These are phyloP conservation scores for Macrosteles quadrilineatus DNA, from an alignment of 1,140 invertebrate species.

Conservation along the genomic window DNA sequence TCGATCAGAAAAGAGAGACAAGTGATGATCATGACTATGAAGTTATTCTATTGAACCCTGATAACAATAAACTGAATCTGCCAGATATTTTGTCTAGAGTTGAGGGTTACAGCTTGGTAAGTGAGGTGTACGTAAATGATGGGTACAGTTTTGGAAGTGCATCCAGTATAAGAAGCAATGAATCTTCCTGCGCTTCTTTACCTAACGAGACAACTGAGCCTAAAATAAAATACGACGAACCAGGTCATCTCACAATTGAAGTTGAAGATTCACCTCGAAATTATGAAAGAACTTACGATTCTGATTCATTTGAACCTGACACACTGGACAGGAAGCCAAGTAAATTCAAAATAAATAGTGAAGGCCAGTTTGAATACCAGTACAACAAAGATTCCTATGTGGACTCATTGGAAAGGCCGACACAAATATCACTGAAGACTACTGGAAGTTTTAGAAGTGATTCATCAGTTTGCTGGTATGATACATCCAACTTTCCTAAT, in stretches of 20 bases:
- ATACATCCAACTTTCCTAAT: slow-evolving; percentile 17
- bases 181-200: slow-evolving; percentile 33
- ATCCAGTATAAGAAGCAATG: slow-evolving; percentile 53
- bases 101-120: slow-evolving; percentile 67
- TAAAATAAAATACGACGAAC: slow-evolving; percentile 55
- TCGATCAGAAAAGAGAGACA: slow-evolving; percentile 34
- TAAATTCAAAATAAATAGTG: slow-evolving; percentile 55
- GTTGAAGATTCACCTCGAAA: slow-evolving; percentile 71
- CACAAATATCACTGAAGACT: slow-evolving; percentile 57
- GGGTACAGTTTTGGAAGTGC: slow-evolving; percentile 68
- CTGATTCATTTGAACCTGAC: slow-evolving; percentile 79
- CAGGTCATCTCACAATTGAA: slow-evolving; percentile 74
- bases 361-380: slow-evolving; percentile 30
- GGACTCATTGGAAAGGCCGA: slow-evolving; percentile 59
- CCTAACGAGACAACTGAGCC: slow-evolving; percentile 35
- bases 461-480: slow-evolving; percentile 21
- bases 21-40: slow-evolving; percentile 47
- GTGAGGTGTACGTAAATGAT: slow-evolving; percentile 77
- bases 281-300: slow-evolving; percentile 62
- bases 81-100: slow-evolving; percentile 54
- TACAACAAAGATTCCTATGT: slow-evolving; percentile 46
- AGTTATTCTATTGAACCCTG: slow-evolving; percentile 42
- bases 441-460: slow-evolving; percentile 65
- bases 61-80: slow-evolving; percentile 48
- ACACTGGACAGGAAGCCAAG: slow-evolving; percentile 79